phyloP scores from a whole-genome alignment of 2,888 invertebrate species.

The Ormia ochracea region DNA sequence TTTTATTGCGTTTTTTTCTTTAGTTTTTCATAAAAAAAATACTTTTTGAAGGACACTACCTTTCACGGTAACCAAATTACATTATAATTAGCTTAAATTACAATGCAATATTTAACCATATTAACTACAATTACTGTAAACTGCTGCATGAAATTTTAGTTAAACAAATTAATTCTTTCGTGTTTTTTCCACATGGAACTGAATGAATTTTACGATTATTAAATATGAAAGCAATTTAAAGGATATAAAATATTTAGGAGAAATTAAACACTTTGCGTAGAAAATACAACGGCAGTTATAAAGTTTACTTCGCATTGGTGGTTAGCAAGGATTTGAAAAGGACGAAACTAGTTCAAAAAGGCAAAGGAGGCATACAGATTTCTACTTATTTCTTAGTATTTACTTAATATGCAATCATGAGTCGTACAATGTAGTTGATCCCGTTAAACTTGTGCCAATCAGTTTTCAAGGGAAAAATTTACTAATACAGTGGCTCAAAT shows the following conservation, averaged over 20 bases:
- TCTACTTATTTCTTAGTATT: no score
- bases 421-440: no score
- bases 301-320: no score
- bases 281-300: not conserved
- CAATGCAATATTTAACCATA: conserved; percentile 21
- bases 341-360: no score
- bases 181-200: not conserved
- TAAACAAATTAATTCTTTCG: not conserved
- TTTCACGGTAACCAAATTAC: conserved; percentile 21
- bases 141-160: not conserved
- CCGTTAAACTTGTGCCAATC: no score
- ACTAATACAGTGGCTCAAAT: no score
- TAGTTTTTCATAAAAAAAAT: not conserved
- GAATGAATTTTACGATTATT: not conserved
- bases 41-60: not conserved
- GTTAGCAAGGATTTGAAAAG: no score
- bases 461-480: no score
- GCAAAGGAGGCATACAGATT: no score
- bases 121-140: conserved; percentile 38
- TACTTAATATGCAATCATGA: no score
- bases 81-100: conserved; percentile 31
- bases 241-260: not conserved
- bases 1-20: not conserved
- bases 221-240: not conserved
- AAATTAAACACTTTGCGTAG: not conserved